Evolutionary conservation across 2,888 invertebrate species (phyloP).

Genomic region (Bugulina stolonifera): DNA sequence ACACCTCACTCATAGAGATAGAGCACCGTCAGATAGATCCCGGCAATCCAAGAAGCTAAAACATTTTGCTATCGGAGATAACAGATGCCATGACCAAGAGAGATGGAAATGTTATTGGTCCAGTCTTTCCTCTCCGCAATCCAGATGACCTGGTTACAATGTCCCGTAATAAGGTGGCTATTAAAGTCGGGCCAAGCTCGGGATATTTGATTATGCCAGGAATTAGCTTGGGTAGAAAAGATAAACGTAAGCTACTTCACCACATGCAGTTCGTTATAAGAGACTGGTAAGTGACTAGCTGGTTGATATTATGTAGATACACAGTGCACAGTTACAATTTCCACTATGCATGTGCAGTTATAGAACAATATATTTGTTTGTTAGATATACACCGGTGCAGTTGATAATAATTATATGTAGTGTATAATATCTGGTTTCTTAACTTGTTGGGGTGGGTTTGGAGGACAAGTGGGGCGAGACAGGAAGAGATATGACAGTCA

Average conservation of each 20-base stretch:
- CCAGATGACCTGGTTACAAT: background rate
- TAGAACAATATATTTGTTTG: no score
- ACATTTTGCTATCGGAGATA: background rate
- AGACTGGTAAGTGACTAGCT: background rate
- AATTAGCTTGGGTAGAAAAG: background rate
- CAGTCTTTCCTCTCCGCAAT: background rate
- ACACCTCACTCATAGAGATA: background rate
- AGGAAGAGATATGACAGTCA: no score
- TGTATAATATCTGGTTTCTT: no score
- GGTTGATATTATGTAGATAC: no score
- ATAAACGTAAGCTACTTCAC: background rate
- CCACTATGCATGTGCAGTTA: no score
- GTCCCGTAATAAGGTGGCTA: background rate
- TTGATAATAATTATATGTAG: no score
- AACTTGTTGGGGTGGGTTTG: no score
- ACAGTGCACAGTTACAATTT: no score
- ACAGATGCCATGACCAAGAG: background rate
- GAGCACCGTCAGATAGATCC: background rate
- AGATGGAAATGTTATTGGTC: background rate
- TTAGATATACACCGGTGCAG: no score
- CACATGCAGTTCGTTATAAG: background rate
- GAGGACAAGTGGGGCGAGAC: no score
- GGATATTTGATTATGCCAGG: background rate
- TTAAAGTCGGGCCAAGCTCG: background rate
- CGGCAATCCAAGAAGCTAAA: background rate